Base-by-base conservation (phyloP, 2,888 invertebrate species). In the Venusia cambrica region DNA sequence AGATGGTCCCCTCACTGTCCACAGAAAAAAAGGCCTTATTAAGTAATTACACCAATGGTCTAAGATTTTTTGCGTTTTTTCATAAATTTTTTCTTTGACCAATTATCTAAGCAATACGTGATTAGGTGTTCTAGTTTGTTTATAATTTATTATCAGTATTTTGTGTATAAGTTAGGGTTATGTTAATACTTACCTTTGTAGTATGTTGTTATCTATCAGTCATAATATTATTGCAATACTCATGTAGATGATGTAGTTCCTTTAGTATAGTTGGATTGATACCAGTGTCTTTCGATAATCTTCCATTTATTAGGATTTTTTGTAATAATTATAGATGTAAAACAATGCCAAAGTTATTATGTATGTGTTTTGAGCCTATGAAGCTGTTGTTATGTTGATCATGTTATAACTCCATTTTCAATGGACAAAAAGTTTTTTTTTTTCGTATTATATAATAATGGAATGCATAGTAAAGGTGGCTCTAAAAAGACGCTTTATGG, bases 401-500 rank as follows among this genome's bases (percentile, higher is more conserved):
- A 40, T 35, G 31, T 35, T 40, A 40, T 40, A 40, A 35, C 31
- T 22, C 28, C 31, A 35, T 16, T 27, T 40, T 40, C 30, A 34
- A n/a, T 35, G 35, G 34, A 31, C 22, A 8, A 2, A 26, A 19
- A 32, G 12, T 19, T 32, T 15, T 38, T 22, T 27, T 19, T 16
- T 29, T 33, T 33, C 37, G 32, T 19, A 16, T 20, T 21, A 15
- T 17, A 30, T 16, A 25, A 36, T 27, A 10, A 26, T 10, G 16
- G 14, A 20, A 14, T 21, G 14, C 3, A 18, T 35, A 31, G 40
- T 8, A 22, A 17, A 37, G 57, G 62, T 57, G 61, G 59, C 59
- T 58, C 54, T 66, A 62, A 57, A 61, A 51, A 30, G 13, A 63
- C 55, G 73, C 72, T 70, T 70, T 65, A 70, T 56, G 50, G 67